Conservation (phyloP, 2,797 vertebrate species). For the Simalia tracyae region DNA sequence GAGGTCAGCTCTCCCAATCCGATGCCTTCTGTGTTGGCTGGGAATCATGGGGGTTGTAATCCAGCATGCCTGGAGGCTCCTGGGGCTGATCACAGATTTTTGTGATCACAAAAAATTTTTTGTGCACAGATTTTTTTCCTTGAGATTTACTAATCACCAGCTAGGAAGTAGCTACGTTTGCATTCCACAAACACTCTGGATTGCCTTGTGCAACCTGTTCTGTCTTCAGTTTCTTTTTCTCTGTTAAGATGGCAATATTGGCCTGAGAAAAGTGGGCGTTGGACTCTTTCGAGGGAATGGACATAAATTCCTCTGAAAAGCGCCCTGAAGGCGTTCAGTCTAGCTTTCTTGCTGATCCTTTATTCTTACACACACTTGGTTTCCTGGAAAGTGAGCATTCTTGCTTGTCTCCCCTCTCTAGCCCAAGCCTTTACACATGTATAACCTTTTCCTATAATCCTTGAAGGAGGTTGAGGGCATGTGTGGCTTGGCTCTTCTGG, state of each 20-base stretch:
- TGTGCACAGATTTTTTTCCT: not conserved
- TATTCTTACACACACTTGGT: not conserved
- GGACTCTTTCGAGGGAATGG: not conserved
- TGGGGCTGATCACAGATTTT: not conserved
- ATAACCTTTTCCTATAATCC: not conserved
- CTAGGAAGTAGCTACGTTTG: not conserved
- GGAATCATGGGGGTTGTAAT: not conserved
- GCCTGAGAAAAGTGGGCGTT: not conserved
- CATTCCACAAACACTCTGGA: not conserved
- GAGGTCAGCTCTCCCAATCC: not conserved
- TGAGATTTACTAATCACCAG: not conserved
- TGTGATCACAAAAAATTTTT: no score
- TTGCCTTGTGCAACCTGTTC: not conserved
- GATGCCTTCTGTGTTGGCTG: not conserved
- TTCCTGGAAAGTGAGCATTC: not conserved
- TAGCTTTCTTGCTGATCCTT: not conserved
- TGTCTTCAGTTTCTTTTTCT: not conserved
- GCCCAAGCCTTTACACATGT: not conserved
- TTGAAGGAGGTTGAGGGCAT: rapidly evolving
- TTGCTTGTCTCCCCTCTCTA: not conserved
- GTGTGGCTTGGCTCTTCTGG: not conserved
- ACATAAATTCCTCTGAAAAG: not conserved
- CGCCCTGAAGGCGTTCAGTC: not conserved
- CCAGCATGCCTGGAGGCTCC: not conserved
- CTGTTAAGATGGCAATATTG: not conserved